A percentile compares a stretch with the other conserved stretches of the same genome.
These are phyloP conservation scores for Drosophila arawakana DNA, from an alignment of 1,140 invertebrate species.

Conservation along the genomic window DNA sequence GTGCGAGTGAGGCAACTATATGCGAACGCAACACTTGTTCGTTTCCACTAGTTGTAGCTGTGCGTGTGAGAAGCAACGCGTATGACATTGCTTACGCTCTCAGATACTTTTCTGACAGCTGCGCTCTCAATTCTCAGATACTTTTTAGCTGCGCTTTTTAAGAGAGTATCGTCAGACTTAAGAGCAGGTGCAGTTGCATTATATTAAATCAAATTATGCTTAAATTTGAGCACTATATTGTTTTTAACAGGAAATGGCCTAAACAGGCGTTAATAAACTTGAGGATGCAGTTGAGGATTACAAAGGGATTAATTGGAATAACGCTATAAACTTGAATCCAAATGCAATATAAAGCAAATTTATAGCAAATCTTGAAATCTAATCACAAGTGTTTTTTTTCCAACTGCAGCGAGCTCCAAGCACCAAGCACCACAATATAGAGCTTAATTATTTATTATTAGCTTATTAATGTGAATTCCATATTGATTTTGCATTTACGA, in stretches of 20 bases:
- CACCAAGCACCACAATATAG: neutral
- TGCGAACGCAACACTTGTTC: conserved; percentile 45
- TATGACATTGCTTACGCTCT: conserved; percentile 17
- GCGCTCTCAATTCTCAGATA: conserved; percentile 28
- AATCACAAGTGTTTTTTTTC: conserved; percentile 20
- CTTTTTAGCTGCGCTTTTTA: conserved; percentile 22
- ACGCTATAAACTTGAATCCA: neutral
- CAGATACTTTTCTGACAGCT: conserved; percentile 54
- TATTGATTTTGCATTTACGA: neutral
- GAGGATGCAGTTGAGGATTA: conserved; percentile 21
- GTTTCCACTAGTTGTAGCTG: neutral
- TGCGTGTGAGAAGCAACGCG: conserved; percentile 43
- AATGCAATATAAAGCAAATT: conserved; percentile 23
- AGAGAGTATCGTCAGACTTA: neutral
- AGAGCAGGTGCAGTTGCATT: conserved; percentile 33
- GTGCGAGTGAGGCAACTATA: conserved; percentile 32
- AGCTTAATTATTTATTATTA: conserved; percentile 8
- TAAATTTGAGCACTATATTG: conserved; percentile 1
- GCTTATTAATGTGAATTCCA: conserved; percentile 10
- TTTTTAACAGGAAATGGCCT: conserved; percentile 9
- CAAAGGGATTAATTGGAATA: conserved; percentile 7
- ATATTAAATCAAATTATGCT: neutral
- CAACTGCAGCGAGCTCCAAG: neutral
- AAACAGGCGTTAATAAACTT: neutral
- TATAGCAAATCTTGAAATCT: conserved; percentile 21